Conservation (phyloP, 2,888 invertebrate genomes). For the Dicycla oo region DNA sequence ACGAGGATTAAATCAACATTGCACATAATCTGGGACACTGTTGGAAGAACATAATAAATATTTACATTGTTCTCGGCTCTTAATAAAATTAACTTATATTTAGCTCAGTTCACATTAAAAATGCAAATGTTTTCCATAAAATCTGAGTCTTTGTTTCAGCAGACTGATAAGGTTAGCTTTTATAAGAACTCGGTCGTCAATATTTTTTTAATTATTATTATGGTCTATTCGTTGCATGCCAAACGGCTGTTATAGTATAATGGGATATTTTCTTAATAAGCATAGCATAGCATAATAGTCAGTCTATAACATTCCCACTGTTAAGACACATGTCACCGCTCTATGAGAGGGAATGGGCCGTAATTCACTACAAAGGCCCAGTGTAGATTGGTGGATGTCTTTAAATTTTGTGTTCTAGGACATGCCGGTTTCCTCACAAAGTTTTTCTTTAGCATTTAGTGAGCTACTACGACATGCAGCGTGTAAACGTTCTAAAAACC, state of each 20-base stretch:
- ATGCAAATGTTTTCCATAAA: conserved; percentile 30
- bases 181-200: conserved; percentile 1
- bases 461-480: neutral
- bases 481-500: neutral
- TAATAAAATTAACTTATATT: conserved; percentile 35
- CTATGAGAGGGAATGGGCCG: neutral
- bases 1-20: conserved; percentile 27
- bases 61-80: conserved; percentile 12
- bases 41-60: conserved; percentile 35
- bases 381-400: too few species aligned
- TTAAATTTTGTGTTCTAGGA: neutral
- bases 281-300: neutral
- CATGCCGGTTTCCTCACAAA: neutral
- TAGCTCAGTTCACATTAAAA: conserved; percentile 16
- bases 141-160: conserved; percentile 9
- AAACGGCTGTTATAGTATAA: neutral
- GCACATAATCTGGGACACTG: conserved; percentile 31
- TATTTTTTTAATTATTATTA: neutral
- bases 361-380: neutral
- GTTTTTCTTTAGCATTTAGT: too few species aligned
- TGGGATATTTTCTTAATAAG: neutral
- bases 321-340: neutral
- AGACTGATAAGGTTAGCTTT: conserved; percentile 7
- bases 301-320: neutral
- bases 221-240: neutral